Evolutionary conservation across 1,140 invertebrate genomes (phyloP).

Genomic region (Diachasma alloeum): DNA sequence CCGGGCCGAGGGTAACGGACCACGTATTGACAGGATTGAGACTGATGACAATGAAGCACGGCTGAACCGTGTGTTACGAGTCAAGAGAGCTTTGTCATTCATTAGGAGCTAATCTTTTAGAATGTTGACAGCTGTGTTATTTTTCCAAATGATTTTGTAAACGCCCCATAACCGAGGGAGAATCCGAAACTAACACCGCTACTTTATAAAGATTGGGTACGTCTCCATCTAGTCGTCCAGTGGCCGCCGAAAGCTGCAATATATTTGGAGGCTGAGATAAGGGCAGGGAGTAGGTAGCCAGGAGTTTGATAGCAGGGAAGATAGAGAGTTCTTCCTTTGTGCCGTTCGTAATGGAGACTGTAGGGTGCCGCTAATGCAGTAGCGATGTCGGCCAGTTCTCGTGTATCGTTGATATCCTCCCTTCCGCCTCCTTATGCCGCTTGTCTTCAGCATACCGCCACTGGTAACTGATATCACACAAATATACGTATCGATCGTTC

Average conservation of each 20-base stretch:
- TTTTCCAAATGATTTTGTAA: neutral
- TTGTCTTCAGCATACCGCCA: constrained; percentile 9
- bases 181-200: neutral
- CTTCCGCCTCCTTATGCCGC: constrained; percentile 25
- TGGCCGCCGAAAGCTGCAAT: constrained; percentile 28
- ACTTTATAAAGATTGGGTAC: constrained; percentile 54
- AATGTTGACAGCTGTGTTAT: constrained; percentile 23
- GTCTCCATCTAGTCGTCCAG: constrained; percentile 54
- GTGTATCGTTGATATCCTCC: constrained; percentile 31
- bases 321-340: constrained; percentile 21
- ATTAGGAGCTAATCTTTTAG: neutral
- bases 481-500: constrained; percentile 2
- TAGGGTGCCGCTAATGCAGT: constrained; percentile 41
- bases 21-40: constrained; percentile 43
- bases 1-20: constrained; percentile 31
- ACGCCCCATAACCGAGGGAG: neutral
- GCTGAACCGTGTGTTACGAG: constrained; percentile 37
- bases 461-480: constrained; percentile 26
- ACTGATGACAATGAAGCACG: constrained; percentile 35
- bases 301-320: constrained; percentile 32
- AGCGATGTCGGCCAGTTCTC: constrained; percentile 37
- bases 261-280: constrained; percentile 32
- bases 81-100: constrained; percentile 46
- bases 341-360: constrained; percentile 37
- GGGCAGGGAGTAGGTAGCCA: constrained; percentile 12